Evolutionary conservation across 2,113 vertebrate species (phyloP).

Genomic region (Benitochromis conjunctus): DNA sequence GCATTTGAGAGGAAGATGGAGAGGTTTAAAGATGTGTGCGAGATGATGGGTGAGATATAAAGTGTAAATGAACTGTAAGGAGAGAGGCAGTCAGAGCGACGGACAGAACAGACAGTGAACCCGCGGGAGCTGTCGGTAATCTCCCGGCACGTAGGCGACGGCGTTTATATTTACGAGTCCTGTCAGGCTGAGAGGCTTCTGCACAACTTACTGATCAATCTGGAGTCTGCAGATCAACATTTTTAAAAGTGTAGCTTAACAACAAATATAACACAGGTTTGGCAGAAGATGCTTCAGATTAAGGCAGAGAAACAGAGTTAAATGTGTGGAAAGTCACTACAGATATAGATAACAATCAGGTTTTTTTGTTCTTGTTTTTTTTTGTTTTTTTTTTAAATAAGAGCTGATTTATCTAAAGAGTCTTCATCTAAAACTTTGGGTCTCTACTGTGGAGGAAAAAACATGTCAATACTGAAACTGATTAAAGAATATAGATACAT

Average conservation of each 20-base stretch:
- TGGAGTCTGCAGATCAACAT: not conserved
- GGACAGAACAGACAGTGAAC: not conserved
- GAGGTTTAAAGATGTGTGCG: not conserved
- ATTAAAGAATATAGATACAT: not conserved
- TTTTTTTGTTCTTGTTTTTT: too few relatives aligned
- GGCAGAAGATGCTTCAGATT: constrained; percentile 10
- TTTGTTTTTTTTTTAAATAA: not conserved
- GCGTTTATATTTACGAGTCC: not conserved
- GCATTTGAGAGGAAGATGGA: not conserved
- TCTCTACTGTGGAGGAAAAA: not conserved
- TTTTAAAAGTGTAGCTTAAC: not conserved
- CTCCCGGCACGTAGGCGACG: not conserved
- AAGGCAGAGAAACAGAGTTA: not conserved
- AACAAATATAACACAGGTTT: not conserved
- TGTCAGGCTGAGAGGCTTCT: not conserved
- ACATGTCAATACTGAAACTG: not conserved
- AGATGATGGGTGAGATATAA: not conserved
- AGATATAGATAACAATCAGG: not conserved
- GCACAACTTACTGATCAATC: not conserved
- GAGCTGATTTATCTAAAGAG: not conserved
- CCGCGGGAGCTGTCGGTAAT: not conserved
- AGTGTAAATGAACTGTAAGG: not conserved
- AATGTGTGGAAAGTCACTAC: not conserved
- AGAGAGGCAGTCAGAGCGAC: not conserved
- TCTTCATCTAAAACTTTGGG: not conserved